Evolutionary conservation across 2,113 vertebrate genomes (phyloP), one percentile per base, ranked within the genome.

Genomic region (Tychaedon coryphoeus): DNA sequence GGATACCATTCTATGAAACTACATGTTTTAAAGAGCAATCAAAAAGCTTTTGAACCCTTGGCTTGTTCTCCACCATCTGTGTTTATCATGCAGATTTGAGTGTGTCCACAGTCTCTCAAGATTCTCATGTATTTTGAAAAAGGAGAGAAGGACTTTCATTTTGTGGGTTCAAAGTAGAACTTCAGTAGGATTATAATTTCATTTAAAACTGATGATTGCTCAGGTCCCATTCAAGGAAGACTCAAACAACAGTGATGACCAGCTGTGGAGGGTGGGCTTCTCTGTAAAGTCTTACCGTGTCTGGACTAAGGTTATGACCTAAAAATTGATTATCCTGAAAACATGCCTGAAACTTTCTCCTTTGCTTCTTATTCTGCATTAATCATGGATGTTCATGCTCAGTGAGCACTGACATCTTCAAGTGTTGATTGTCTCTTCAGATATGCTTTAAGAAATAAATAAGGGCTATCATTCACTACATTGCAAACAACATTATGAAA

Each of bases 401-500:
- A 54, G 16, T 43, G n/a, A 7, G 20, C 23, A 33, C 2, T 60
- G 40, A 79, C 2, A 1, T 62, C 29, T 90, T 88, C 14, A 77
- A 50, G 17, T 4, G 3, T 8, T 50, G 58, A 65, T 80, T 0
- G 0, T 50, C 18, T 66, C 26, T 73, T 42, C 57, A 69, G 50
- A 54, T 77, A 22, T 2, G 12, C n/a, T 79, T 85, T 79, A 58
- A 58, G 56, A 69, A 85, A 73, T 53, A 85, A 67, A 19, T 25
- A 57, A 58, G 40, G 48, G 26, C 43, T 65, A 24, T 33, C 14
- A 28, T 48, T 72, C 48, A 61, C 12, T 34, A 9, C 28, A 61
- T 73, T 48, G 10, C 64, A 31, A 72, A 29, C 14, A 65, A 58
- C 19, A 34, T 24, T 31, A 42, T 24, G 62, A 34, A 31, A 58